Conservation (phyloP, 2,113 vertebrate genomes). For the Cyanistes caeruleus region DNA sequence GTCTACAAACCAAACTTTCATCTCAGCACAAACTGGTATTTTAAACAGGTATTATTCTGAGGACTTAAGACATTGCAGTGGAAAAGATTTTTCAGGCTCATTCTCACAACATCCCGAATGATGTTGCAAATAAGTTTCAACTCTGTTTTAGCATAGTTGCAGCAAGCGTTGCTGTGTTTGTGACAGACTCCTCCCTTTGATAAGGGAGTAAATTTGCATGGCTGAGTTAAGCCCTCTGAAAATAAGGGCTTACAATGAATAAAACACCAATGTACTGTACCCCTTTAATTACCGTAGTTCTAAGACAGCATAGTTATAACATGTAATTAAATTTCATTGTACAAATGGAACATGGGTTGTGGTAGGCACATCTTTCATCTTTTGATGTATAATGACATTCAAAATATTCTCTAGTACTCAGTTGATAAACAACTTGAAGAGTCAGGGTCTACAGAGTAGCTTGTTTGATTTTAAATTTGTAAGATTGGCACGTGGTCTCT, state of each 20-base stretch:
- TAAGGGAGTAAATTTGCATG: conserved; percentile 41
- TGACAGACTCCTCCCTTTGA: conserved; percentile 15
- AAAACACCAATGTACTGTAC: conserved; percentile 39
- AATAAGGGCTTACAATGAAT: conserved; percentile 50
- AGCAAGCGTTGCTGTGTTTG: not conserved
- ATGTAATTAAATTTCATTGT: conserved; percentile 74
- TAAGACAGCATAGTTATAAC: conserved; percentile 61
- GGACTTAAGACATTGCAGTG: not conserved
- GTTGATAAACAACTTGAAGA: conserved; percentile 75
- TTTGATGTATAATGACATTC: conserved; percentile 79
- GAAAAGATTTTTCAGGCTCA: not conserved
- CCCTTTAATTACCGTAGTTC: conserved; percentile 57
- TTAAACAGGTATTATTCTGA: not conserved
- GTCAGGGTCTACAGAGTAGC: conserved; percentile 65
- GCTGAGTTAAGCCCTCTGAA: conserved; percentile 42
- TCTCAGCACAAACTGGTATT: not conserved
- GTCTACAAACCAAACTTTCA: not conserved
- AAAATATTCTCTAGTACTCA: conserved; percentile 72
- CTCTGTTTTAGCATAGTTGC: not conserved
- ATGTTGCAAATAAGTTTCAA: not conserved
- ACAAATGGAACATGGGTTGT: conserved; percentile 68
- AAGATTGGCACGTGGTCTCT: conserved; percentile 68
- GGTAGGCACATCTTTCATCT: conserved; percentile 70
- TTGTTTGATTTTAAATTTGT: conserved; percentile 75
- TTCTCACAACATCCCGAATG: not conserved